Evolutionary conservation across 2,113 vertebrate genomes (phyloP), one percentile per base, ranked within the genome.

Genomic region (Pluvianellus socialis): DNA sequence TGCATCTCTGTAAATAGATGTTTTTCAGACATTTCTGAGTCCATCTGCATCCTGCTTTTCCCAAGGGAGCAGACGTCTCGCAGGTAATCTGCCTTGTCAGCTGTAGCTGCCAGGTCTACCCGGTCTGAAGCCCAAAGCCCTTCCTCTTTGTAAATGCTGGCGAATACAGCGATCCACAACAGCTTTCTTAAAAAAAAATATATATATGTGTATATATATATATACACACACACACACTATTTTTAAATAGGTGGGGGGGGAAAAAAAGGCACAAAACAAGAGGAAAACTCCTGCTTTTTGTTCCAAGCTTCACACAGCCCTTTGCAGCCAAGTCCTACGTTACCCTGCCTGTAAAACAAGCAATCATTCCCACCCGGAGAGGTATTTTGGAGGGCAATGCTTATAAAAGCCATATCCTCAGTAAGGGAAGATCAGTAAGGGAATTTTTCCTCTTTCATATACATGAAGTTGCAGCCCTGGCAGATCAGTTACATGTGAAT

Each of bases 51-150:
- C 55, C 27, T 56, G 28, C 22, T 73, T 74, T 45, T 58, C 50
- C 38, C 40, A 42, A 47, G 44, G 10, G 38, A 35, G 22, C 22
- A 61, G 28, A 65, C 10, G 17, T 38, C 52, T 58, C 45, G 21
- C 30, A 11, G 26, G 1, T 3, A 18, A 44, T 50, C 32, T 30
- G 26, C 6, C 1, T 15, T 10, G 2, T 17, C 1, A 0, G 33
- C 27, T 75, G 14, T 0, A 16, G 55, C 3, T n/a, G 44, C 26
- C 28, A 40, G 63, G 8, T 19, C 68, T n/a, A 52, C 49, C 35
- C 17, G 24, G 30, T 50, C 33, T 70, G 28, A 40, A 59, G 45
- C 44, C 70, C 50, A 23, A 27, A 75, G 33, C 15, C 19, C 8
- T 47, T 63, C 61, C 61, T 45, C 21, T 65, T 32, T 2, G 24